phyloP scores from a whole-genome alignment of 2,888 invertebrate genomes.

The Ichneumoninae sp. region DNA sequence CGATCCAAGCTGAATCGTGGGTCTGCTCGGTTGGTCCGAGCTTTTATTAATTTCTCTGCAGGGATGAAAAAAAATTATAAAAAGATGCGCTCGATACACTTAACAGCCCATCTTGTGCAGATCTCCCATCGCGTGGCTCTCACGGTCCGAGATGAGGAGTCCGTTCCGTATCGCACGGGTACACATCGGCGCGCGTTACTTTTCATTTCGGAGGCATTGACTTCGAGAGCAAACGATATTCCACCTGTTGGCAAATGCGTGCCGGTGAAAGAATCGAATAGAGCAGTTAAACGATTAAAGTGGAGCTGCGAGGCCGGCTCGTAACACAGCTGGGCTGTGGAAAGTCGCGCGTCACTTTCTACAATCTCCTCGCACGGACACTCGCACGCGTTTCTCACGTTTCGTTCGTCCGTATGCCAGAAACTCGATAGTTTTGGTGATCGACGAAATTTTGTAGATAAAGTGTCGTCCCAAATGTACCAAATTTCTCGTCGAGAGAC shows the following conservation, averaged over 20 bases:
- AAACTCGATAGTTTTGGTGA: slow-evolving; percentile 20
- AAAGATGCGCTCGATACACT: not conserved
- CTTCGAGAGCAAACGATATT: slow-evolving; percentile 24
- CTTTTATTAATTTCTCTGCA: not conserved
- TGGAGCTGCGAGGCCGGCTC: not conserved
- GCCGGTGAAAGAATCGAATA: slow-evolving; percentile 26
- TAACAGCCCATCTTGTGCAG: not conserved
- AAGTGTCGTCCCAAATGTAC: not conserved
- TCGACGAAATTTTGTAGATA: not conserved
- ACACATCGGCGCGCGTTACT: slow-evolving; percentile 10
- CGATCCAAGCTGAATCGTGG: not conserved
- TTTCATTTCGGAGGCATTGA: slow-evolving; percentile 32
- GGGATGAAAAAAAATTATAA: not conserved
- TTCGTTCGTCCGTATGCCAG: slow-evolving; percentile 32
- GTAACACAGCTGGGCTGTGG: slow-evolving; percentile 48
- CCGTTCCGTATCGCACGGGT: not conserved
- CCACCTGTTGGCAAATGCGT: slow-evolving; percentile 28
- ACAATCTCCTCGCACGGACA: slow-evolving; percentile 51
- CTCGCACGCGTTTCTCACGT: slow-evolving; percentile 38
- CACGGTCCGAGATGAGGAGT: not conserved
- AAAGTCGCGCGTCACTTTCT: slow-evolving; percentile 66
- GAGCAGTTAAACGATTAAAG: slow-evolving; percentile 28
- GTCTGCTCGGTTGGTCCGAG: not conserved
- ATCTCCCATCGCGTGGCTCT: not conserved
- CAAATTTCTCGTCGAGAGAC: not conserved